These are phyloP conservation scores for Eleginops maclovinus DNA, from an alignment of 2,113 vertebrate genomes.

Conservation along the genomic window DNA sequence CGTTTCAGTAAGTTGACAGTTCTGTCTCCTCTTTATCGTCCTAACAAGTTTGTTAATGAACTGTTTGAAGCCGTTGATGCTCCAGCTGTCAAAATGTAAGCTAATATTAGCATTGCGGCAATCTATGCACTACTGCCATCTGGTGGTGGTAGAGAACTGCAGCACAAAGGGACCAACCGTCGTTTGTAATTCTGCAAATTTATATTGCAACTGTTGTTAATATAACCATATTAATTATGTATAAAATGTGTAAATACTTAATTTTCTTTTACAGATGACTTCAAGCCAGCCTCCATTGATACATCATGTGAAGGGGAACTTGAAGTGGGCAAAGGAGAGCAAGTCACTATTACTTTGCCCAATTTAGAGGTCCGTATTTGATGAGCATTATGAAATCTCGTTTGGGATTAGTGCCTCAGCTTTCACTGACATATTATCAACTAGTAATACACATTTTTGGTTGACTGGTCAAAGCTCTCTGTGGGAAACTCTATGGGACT, in stretches of 20 bases:
- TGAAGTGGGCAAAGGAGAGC: slow-evolving; percentile 97
- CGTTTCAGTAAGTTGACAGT: rapidly evolving
- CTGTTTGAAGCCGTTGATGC: background rate
- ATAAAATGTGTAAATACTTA: background rate
- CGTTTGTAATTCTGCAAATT: too few relatives aligned
- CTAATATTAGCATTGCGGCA: slow-evolving; percentile 32
- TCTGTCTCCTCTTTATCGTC: rapidly evolving
- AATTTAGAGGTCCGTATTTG: slow-evolving; percentile 91
- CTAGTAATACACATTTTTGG: too few relatives aligned
- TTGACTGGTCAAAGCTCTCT: too few relatives aligned
- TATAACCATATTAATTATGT: background rate
- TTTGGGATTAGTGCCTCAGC: background rate
- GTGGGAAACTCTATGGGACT: too few relatives aligned
- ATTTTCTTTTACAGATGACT: slow-evolving; percentile 89
- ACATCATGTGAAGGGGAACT: slow-evolving; percentile 95
- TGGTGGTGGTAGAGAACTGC: slow-evolving; percentile 21
- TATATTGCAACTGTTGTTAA: background rate
- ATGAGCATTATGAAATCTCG: background rate
- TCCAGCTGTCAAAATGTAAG: slow-evolving; percentile 49
- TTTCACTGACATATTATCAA: background rate
- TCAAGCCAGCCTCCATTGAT: slow-evolving; percentile 98
- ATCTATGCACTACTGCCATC: slow-evolving; percentile 40
- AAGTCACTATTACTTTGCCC: slow-evolving; percentile 97
- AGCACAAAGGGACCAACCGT: background rate
- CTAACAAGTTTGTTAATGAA: background rate